Evolutionary conservation across 2,888 invertebrate species (phyloP), one percentile per base, ranked within the genome.

Genomic region (Pogonocherus hispidulus): DNA sequence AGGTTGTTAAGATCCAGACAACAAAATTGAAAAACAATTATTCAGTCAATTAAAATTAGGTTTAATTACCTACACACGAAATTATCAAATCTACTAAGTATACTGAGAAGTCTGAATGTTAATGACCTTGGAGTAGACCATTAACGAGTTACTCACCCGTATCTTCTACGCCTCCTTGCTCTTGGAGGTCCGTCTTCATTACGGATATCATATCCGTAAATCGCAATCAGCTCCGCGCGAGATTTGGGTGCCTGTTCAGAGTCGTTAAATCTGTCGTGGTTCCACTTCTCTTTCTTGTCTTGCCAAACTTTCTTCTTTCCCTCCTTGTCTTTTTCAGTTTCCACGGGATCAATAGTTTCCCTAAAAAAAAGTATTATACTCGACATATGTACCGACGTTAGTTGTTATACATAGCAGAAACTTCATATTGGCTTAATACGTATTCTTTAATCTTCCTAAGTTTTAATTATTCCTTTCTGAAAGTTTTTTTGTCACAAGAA

Each of bases 201-300:
- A 55, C 97, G 89, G 72, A 98, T 98, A 81, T 99, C 98, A 84
- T 98, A 98, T 0, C 97, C 97, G 84, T 97, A 97, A 60, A 93
- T 90, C 0, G 93, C 89, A 11, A 96, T 91, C 60, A 98, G 83
- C 85, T 98, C 97, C 32, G 94, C 90, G 35, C 92, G 89, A 35
- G 93, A 91, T 86, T 97, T 98, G 5, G 97, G 97, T 54, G 92
- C 91, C 87, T 99, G 93, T 66, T 92, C 92, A 62, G 88, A 89
- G 78, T 94, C 93, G 77, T 93, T 91, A 82, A 90, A 97, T 78
- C 94, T 90, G 87, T 99, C 86, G 74, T 86, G 86, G n/a, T 77
- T 74, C 86, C 86, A 86, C 72, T 76, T 81, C 72, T 84, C 86
- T 57, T 84, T 85, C 64, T 85, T 85, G 70, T 86, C 86, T 65